phyloP scores from a whole-genome alignment of 2,888 invertebrate genomes.

The Tinea pellionella region DNA sequence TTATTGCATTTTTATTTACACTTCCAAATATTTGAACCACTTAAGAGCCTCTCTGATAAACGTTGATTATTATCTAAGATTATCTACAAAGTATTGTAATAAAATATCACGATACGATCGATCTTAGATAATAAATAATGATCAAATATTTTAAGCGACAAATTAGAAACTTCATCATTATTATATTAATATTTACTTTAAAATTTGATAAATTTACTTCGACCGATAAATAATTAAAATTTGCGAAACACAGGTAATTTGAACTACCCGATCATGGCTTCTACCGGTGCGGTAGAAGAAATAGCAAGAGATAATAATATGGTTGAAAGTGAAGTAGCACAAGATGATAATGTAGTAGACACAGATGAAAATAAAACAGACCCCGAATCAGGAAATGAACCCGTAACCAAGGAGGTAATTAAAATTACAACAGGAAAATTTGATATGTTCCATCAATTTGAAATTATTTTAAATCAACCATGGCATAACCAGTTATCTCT shows the following conservation, averaged over 20 bases:
- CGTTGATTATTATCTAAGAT: background rate
- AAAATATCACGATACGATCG: background rate
- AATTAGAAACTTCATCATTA: background rate
- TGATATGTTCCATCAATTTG: too few species aligned
- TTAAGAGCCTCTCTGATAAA: background rate
- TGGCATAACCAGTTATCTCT: too few species aligned
- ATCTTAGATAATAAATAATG: background rate
- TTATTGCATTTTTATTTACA: background rate
- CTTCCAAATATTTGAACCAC: background rate
- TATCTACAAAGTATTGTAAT: background rate
- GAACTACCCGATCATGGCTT: conserved; percentile 1
- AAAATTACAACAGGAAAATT: too few species aligned
- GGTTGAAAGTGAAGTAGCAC: conserved; percentile 1
- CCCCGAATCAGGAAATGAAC: background rate
- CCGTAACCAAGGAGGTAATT: too few species aligned
- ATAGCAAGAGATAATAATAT: background rate
- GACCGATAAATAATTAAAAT: background rate
- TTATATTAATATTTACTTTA: too few species aligned
- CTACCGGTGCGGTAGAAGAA: background rate
- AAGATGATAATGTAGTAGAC: background rate
- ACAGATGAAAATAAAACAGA: background rate
- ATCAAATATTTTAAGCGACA: background rate
- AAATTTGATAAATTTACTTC: too few species aligned
- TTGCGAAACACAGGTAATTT: background rate
- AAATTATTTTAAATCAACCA: too few species aligned